Evolutionary conservation across 2,797 vertebrate genomes (phyloP).

Genomic region (Gymnoscopelus microlampas): DNA sequence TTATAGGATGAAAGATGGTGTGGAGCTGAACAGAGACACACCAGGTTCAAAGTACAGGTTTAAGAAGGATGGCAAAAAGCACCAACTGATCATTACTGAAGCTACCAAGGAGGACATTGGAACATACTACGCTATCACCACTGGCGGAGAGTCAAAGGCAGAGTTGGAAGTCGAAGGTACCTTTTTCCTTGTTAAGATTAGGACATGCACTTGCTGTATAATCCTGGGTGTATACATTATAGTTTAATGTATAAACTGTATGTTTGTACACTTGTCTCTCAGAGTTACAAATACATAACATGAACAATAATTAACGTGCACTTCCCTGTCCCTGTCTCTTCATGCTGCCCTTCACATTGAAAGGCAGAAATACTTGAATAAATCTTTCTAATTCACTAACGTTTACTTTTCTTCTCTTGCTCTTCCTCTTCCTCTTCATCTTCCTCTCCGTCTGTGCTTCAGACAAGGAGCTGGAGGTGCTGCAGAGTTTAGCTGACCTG

Average conservation of each 20-base stretch:
- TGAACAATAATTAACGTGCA: too few relatives aligned
- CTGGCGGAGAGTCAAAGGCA: constrained; percentile 88
- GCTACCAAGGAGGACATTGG: constrained; percentile 86
- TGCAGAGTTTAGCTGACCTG: constrained; percentile 90
- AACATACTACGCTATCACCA: constrained; percentile 85
- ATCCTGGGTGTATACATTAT: too few relatives aligned
- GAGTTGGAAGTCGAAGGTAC: constrained; percentile 92
- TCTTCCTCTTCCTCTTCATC: background rate
- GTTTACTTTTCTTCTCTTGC: too few relatives aligned
- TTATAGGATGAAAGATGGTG: constrained; percentile 90
- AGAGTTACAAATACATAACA: too few relatives aligned
- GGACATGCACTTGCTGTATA: background rate
- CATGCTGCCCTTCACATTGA: too few relatives aligned
- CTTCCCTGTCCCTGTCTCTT: too few relatives aligned
- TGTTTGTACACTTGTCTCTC: too few relatives aligned
- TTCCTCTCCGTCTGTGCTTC: constrained; percentile 18
- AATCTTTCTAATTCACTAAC: too few relatives aligned
- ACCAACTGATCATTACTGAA: constrained; percentile 89
- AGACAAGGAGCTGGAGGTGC: constrained; percentile 90
- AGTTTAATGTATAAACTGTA: too few relatives aligned
- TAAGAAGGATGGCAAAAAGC: constrained; percentile 91
- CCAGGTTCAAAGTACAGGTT: constrained; percentile 88
- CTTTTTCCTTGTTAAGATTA: background rate
- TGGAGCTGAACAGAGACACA: constrained; percentile 86
- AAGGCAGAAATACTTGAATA: too few relatives aligned